Evolutionary conservation across 2,888 invertebrate species (phyloP), one percentile per base, ranked within the genome.

Genomic region (Acanthosepion esculentum): DNA sequence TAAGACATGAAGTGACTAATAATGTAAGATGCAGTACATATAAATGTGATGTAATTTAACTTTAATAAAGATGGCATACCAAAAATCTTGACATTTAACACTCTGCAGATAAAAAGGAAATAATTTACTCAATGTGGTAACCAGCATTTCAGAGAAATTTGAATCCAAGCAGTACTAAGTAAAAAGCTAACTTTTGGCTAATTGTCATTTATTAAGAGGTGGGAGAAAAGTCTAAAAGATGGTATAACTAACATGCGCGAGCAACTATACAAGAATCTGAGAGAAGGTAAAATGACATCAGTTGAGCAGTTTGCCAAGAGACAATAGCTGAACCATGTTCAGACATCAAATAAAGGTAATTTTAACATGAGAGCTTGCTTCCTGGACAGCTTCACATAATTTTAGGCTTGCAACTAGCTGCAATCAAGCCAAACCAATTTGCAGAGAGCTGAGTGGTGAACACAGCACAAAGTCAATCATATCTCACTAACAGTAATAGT

Each of bases 351-450:
- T 78, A 78, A 78, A 78, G 78, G 78, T 78, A 78, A 78, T 78
- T 78, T 78, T 78, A 33, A 78, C 78, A 78, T 33, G 78, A 78
- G 78, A 78, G n/a, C 78, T 78, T n/a, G 78, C 78, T 78, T 78
- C 78, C 78, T 78, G 78, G 78, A 78, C 78, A 78, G 78, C 78
- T 78, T 78, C 78, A 78, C n/a, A 78, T 78, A 78, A 78, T 78
- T n/a, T 78, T 78, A 78, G 78, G 78, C 33, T 78, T 78, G 33
- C 78, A 78, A 78, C 78, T 78, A 15, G n/a, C 78, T 33, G n/a
- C 78, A 78, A 78, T 78, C 78, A 78, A 78, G 78, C n/a, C 78
- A 78, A 78, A 78, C 78, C 78, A 78, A 78, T 78, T 78, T 78
- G 78, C 33, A n/a, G 78, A 78, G 78, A 78, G 20, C 15, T 15